A percentile compares a stretch with the other conserved stretches of the same genome.
phyloP scores from a whole-genome alignment of 2,888 invertebrate genomes.

The Ormyrus labotus region DNA sequence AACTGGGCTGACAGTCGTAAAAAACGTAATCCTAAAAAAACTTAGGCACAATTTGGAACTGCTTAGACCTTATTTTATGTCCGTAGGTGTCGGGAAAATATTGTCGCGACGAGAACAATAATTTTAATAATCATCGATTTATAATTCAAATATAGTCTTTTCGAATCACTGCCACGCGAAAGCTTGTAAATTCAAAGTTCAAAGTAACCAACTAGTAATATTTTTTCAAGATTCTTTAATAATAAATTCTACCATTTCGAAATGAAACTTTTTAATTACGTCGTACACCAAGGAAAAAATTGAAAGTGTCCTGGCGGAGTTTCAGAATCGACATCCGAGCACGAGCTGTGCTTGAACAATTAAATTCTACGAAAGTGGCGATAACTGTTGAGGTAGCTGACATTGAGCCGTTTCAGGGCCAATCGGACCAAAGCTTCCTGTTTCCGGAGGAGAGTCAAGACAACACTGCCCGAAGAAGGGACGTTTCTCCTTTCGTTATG shows the following conservation, averaged over 20 bases:
- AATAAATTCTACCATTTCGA: background rate
- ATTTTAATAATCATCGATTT: too few species aligned
- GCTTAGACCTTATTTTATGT: constrained; percentile 69
- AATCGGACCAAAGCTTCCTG: constrained; percentile 71
- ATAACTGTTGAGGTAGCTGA: constrained; percentile 73
- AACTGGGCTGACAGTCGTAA: constrained; percentile 58
- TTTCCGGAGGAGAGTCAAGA: constrained; percentile 56
- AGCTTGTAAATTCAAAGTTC: too few species aligned
- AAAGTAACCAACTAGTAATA: too few species aligned
- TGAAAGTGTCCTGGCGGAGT: background rate
- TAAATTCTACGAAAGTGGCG: constrained; percentile 64
- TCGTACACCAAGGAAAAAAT: background rate
- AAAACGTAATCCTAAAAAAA: constrained; percentile 72
- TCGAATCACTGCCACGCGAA: too few species aligned
- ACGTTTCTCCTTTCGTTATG: constrained; percentile 2
- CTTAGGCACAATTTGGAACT: constrained; percentile 76
- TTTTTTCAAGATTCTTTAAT: too few species aligned
- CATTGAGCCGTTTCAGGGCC: constrained; percentile 74
- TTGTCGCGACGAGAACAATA: background rate
- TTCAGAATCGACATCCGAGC: constrained; percentile 57
- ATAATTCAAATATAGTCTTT: too few species aligned
- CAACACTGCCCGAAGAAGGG: constrained; percentile 14
- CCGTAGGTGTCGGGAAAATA: constrained; percentile 31
- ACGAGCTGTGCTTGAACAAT: constrained; percentile 55
- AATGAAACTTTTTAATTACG: too few species aligned